A percentile compares a stretch with the other conserved stretches of the same genome.
phyloP scores from a whole-genome alignment of 2,888 invertebrate genomes.

The Acleris sparsana region DNA sequence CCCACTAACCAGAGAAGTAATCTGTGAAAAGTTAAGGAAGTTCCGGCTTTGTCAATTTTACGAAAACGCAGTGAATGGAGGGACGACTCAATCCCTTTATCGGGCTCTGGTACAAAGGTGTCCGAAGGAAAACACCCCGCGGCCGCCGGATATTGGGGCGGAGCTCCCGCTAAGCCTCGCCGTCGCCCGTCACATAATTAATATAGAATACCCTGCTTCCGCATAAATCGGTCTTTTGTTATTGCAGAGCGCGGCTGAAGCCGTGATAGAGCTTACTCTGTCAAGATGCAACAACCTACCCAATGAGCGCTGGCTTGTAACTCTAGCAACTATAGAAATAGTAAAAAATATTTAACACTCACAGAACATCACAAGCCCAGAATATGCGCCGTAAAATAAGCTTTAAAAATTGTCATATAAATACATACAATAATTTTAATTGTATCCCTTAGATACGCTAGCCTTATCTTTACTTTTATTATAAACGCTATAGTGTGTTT shows the following conservation, averaged over 20 bases:
- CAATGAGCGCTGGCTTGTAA: too few relatives aligned
- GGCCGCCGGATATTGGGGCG: conserved; percentile 53
- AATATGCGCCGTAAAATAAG: too few relatives aligned
- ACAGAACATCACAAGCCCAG: too few relatives aligned
- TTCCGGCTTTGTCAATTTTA: conserved; percentile 42
- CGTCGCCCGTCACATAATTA: conserved; percentile 51
- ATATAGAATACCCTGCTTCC: conserved; percentile 46
- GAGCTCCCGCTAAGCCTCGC: conserved; percentile 42
- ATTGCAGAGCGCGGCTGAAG: conserved; percentile 34
- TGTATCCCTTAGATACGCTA: too few relatives aligned
- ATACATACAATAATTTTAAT: too few relatives aligned
- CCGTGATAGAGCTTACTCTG: conserved; percentile 6
- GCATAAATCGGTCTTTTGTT: conserved; percentile 49
- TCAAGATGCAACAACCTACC: too few relatives aligned
- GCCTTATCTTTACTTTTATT: too few relatives aligned
- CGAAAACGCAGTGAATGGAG: conserved; percentile 43
- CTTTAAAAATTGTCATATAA: too few relatives aligned
- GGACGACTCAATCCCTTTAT: conserved; percentile 47
- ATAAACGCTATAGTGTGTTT: too few relatives aligned
- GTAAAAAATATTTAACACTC: too few relatives aligned
- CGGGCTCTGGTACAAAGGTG: conserved; percentile 53
- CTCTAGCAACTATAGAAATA: too few relatives aligned
- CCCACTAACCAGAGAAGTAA: conserved; percentile 28
- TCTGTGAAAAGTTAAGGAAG: conserved; percentile 37
- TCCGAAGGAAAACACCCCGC: conserved; percentile 54